These are phyloP conservation scores for Synergus laeviventris DNA, from an alignment of 2,888 invertebrate genomes.

Conservation along the genomic window DNA sequence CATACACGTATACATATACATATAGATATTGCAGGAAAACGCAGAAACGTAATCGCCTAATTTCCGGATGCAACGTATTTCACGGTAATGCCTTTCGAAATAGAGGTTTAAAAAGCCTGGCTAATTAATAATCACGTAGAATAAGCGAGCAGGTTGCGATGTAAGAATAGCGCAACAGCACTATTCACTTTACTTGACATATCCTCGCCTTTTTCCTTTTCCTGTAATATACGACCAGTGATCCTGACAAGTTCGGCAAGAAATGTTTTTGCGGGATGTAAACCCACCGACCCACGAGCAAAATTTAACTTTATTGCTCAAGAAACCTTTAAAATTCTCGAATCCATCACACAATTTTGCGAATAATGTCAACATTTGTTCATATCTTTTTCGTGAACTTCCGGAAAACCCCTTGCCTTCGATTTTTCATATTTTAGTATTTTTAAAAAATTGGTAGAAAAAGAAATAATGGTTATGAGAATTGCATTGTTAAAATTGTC, in stretches of 20 bases:
- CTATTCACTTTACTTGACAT: slow-evolving; percentile 58
- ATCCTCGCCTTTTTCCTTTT: slow-evolving; percentile 52
- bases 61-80: slow-evolving; percentile 62
- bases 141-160: slow-evolving; percentile 44
- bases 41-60: slow-evolving; percentile 26
- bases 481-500: too few species aligned
- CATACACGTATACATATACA: slow-evolving; percentile 4
- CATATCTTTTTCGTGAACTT: too few species aligned
- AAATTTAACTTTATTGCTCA: slow-evolving; percentile 43
- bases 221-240: slow-evolving; percentile 48
- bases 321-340: background rate
- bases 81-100: slow-evolving; percentile 59
- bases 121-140: slow-evolving; percentile 66
- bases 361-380: background rate
- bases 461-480: too few species aligned
- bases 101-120: slow-evolving; percentile 54
- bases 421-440: too few species aligned
- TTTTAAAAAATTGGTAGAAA: too few species aligned
- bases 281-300: slow-evolving; percentile 49
- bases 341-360: background rate
- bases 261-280: slow-evolving; percentile 52
- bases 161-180: slow-evolving; percentile 54
- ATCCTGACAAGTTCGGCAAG: slow-evolving; percentile 10
- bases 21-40: slow-evolving; percentile 23
- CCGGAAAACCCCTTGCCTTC: too few species aligned